Conservation (phyloP, 2,113 vertebrate genomes). For the Ochotona princeps region DNA sequence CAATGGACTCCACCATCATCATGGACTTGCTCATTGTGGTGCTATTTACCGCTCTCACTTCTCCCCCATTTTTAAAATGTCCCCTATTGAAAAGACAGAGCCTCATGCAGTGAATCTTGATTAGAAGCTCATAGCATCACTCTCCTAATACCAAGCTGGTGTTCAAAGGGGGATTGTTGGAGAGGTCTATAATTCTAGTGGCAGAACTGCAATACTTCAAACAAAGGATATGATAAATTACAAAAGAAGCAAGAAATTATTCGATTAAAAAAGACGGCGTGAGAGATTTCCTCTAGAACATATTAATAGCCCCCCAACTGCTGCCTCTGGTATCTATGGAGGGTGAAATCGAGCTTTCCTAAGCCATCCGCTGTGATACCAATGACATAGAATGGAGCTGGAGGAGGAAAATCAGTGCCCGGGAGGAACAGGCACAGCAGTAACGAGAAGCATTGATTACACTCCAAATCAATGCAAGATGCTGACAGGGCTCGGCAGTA, state of each 20-base stretch:
- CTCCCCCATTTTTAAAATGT: constrained; percentile 57
- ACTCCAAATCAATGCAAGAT: constrained; percentile 68
- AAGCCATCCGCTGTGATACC: neutral
- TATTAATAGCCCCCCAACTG: constrained; percentile 52
- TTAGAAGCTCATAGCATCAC: constrained; percentile 51
- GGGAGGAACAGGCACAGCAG: constrained; percentile 21
- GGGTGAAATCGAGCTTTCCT: constrained; percentile 64
- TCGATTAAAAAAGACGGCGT: constrained; percentile 70
- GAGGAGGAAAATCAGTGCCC: constrained; percentile 26
- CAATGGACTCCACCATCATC: constrained; percentile 21
- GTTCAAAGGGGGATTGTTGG: constrained; percentile 37
- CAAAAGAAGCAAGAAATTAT: constrained; percentile 71
- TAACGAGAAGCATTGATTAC: constrained; percentile 70
- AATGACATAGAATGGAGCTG: constrained; percentile 11
- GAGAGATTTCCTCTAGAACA: constrained; percentile 67
- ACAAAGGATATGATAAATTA: constrained; percentile 69
- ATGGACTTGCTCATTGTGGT: neutral
- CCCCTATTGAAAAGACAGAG: constrained; percentile 64
- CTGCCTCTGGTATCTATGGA: neutral
- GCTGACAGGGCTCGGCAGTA: constrained; percentile 66
- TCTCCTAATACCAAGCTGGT: constrained; percentile 47
- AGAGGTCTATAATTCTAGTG: constrained; percentile 29
- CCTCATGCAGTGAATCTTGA: constrained; percentile 69
- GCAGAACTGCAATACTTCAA: constrained; percentile 48
- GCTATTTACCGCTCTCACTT: constrained; percentile 12